Evolutionary conservation across 2,797 vertebrate species (phyloP).

Genomic region (Hypotaenidia okinawae): DNA sequence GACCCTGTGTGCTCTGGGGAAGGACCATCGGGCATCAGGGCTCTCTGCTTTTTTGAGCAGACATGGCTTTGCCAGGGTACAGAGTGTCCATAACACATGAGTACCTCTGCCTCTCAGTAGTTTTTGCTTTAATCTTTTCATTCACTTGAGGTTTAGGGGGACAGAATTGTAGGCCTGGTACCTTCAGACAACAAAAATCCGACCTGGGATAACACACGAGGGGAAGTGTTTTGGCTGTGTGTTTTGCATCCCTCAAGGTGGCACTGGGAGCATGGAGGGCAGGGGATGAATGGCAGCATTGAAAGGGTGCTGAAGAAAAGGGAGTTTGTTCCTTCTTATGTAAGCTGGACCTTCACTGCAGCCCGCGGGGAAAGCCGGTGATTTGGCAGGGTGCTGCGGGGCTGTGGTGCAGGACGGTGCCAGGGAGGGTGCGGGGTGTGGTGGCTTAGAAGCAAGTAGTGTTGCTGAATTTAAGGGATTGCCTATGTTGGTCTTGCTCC

Average conservation of each 20-base stretch:
- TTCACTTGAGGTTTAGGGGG: neutral
- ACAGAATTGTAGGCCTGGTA: neutral
- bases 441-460: neutral
- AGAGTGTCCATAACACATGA: neutral
- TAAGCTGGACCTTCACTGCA: conserved; percentile 22
- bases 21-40: neutral
- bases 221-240: neutral
- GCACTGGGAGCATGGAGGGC: conserved; percentile 29
- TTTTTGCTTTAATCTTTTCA: conserved; percentile 9
- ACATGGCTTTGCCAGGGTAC: neutral
- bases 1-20: neutral
- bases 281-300: conserved; percentile 65
- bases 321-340: conserved; percentile 61
- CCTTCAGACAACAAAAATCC: neutral
- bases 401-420: conserved; percentile 20
- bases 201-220: neutral
- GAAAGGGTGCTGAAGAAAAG: conserved; percentile 65
- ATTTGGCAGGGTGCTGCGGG: conserved; percentile 42
- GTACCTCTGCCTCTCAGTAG: neutral
- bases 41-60: neutral
- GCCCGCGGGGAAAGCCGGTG: conserved; percentile 12
- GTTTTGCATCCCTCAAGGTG: conserved; percentile 53
- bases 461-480: neutral
- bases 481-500: neutral
- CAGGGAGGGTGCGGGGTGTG: conserved; percentile 5